Base-by-base conservation (phyloP, 2,888 invertebrate species). In the Nomada ferruginata region DNA sequence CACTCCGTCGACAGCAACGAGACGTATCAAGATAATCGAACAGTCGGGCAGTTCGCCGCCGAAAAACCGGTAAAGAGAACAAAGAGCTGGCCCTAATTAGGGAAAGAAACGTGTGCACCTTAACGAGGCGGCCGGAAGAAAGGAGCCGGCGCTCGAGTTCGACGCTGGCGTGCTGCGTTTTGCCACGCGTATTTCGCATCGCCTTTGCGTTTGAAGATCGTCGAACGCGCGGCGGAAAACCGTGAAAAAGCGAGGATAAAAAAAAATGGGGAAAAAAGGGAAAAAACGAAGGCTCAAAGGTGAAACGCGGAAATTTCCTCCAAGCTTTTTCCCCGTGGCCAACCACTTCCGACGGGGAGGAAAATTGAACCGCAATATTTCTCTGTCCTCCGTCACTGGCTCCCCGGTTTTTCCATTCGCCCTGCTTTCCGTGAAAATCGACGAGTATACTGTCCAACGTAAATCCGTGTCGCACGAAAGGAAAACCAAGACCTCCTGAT, bases 231-330 rank as follows among this genome's bases (percentile, higher is more conserved):
- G 18, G n/a, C 36, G 13, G 47, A 63, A 77, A 65, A 42, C 59
- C 50, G 53, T 50, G 73, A 66, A 64, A 76, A 76, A 81, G 72
- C 66, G 69, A 64, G 65, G 75, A 84, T 72, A 77, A 66, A 84
- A 76, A 81, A 81, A 66, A 68, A 7, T 0, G 44, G 44, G 36
- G 71, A 66, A 64, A 78, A 74, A 78, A 82, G 68, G 77, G 10
- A 68, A 84, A 76, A 60, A 60, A n/a, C 55, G 55, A 9, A 50
- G 74, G 50, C 72, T 72, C 61, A 65, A 82, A 79, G 82, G 79
- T 44, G 76, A 71, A 85, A 79, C 61, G 77, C 47, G 66, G 68
- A 75, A 72, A 63, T 82, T 77, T 80, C 57, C 81, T 65, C 42
- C 52, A 47, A 65, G 70, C 20, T 50, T 75, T 61, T 50, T 55